A percentile compares a stretch with the other conserved stretches of the same genome.
Conservation (phyloP, 2,113 vertebrate species). For the Vulpes vulpes region DNA sequence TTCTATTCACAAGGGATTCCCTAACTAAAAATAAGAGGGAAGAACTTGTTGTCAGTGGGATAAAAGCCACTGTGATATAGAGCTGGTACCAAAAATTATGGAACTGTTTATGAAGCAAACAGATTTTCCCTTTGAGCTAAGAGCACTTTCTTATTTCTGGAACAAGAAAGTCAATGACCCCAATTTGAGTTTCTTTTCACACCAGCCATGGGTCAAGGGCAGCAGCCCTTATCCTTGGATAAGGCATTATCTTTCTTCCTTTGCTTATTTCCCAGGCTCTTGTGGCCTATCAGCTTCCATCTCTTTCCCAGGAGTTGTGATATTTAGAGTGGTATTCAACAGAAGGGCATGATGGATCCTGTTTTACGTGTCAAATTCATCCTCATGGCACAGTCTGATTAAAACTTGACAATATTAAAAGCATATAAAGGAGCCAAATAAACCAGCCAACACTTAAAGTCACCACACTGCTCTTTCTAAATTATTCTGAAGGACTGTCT, state of each 20-base stretch:
- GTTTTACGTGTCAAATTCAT: constrained; percentile 28
- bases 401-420: constrained; percentile 33
- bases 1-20: background rate
- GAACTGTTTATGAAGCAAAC: background rate
- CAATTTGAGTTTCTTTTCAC: background rate
- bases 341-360: background rate
- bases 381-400: background rate
- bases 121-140: background rate
- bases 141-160: background rate
- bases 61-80: background rate
- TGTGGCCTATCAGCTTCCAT: background rate
- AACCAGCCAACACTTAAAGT: background rate
- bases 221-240: background rate
- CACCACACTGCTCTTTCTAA: background rate
- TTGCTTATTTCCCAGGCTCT: background rate
- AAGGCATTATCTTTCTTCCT: background rate
- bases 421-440: background rate
- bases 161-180: background rate
- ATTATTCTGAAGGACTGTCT: background rate
- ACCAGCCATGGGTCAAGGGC: background rate
- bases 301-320: background rate
- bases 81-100: background rate
- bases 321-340: background rate
- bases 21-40: background rate
- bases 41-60: background rate